A percentile compares a stretch with the other conserved stretches of the same genome.
phyloP scores from a whole-genome alignment of 2,888 invertebrate genomes.

The Alviniconcha strummeri region DNA sequence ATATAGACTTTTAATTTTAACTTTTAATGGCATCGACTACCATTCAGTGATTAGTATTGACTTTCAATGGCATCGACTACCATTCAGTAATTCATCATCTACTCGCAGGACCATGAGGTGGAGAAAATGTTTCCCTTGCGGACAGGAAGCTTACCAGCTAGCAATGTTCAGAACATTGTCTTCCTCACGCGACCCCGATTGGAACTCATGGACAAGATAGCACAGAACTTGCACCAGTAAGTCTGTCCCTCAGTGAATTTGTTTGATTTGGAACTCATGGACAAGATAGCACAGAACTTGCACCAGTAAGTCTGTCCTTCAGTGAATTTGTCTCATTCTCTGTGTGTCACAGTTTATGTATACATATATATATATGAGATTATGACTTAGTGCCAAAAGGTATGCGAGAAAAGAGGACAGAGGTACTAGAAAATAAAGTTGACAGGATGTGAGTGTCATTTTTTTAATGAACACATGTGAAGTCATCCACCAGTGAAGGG shows the following conservation, averaged over 20 bases:
- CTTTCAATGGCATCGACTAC: no score
- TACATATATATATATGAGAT: no score
- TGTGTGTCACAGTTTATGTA: neutral
- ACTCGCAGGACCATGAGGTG: slow-evolving; percentile 85
- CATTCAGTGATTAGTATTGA: no score
- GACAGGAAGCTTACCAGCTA: slow-evolving; percentile 81
- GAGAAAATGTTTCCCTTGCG: slow-evolving; percentile 87
- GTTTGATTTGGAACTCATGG: slow-evolving; percentile 86
- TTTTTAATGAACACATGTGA: no score
- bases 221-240: slow-evolving; percentile 83
- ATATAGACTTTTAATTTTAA: no score
- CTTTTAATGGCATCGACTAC: no score
- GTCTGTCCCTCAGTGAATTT: slow-evolving; percentile 31
- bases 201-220: slow-evolving; percentile 87
- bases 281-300: slow-evolving; percentile 86
- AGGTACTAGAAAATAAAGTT: no score
- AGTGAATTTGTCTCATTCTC: neutral
- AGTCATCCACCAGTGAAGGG: no score
- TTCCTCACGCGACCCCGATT: slow-evolving; percentile 91
- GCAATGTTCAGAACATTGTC: slow-evolving; percentile 87
- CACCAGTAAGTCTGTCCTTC: slow-evolving; percentile 75
- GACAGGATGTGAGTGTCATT: no score
- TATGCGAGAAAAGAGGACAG: no score
- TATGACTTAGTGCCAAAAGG: no score
- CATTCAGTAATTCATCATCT: no score